Evolutionary conservation across 2,113 vertebrate genomes (phyloP).

Genomic region (Scomber scombrus): DNA sequence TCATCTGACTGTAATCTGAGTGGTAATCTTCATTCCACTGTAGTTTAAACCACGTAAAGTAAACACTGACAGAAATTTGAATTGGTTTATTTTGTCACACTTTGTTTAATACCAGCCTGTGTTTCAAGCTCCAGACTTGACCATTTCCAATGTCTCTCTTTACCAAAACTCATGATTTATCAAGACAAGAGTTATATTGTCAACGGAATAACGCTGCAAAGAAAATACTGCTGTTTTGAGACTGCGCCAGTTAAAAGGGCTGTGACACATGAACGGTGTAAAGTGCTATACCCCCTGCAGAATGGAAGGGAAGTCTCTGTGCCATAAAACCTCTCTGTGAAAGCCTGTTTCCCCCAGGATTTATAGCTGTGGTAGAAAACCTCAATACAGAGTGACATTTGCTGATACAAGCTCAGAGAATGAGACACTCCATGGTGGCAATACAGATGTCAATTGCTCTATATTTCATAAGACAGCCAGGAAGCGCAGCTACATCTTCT

Average conservation of each 20-base stretch:
- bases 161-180: no score
- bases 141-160: no score
- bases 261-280: slow-evolving; percentile 79
- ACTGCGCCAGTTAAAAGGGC: slow-evolving; percentile 76
- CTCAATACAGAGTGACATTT: slow-evolving; percentile 79
- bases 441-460: slow-evolving; percentile 45
- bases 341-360: slow-evolving; percentile 81
- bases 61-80: no score
- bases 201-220: no score
- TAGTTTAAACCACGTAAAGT: no score
- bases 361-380: slow-evolving; percentile 79
- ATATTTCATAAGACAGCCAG: slow-evolving; percentile 43
- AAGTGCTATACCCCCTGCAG: slow-evolving; percentile 81
- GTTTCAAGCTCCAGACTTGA: no score
- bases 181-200: no score
- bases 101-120: no score
- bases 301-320: slow-evolving; percentile 84
- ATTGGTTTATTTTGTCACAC: no score
- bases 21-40: no score
- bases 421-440: slow-evolving; percentile 51
- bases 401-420: slow-evolving; percentile 66
- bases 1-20: no score
- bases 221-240: slow-evolving; percentile 23
- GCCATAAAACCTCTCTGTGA: slow-evolving; percentile 83
- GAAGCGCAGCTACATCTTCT: not conserved